phyloP scores from a whole-genome alignment of 2,888 invertebrate species.

The Pachycephus smyrnensis region DNA sequence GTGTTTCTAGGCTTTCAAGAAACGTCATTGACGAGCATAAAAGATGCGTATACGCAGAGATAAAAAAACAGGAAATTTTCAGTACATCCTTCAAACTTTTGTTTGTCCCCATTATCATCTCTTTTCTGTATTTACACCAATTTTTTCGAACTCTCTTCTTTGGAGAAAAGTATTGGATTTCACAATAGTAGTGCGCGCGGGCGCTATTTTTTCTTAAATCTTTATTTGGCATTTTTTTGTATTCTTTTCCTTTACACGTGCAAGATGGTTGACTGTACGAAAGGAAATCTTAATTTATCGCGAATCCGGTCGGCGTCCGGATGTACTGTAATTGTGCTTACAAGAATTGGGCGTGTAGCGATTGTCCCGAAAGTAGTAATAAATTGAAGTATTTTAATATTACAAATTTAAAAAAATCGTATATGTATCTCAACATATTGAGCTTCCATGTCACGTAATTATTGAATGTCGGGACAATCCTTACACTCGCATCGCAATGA shows the following conservation, averaged over 20 bases:
- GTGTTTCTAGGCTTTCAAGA: constrained; percentile 24
- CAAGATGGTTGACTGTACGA: background rate
- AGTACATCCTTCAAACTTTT: background rate
- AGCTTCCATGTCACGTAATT: background rate
- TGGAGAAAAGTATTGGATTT: background rate
- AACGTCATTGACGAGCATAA: background rate
- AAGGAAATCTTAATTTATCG: constrained; percentile 3
- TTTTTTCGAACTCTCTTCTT: background rate
- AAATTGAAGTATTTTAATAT: background rate
- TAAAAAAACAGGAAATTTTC: background rate
- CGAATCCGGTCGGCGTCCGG: constrained; percentile 42
- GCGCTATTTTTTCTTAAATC: background rate
- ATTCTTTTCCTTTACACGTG: background rate
- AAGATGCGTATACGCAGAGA: background rate
- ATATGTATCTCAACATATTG: background rate
- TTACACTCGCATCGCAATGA: constrained; percentile 37
- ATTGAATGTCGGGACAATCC: background rate
- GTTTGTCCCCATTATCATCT: background rate
- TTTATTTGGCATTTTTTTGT: background rate
- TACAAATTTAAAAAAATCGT: background rate
- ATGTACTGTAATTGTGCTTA: background rate
- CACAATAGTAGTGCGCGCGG: background rate
- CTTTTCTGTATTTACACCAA: background rate
- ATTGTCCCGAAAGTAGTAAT: background rate
- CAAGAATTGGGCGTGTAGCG: background rate